Evolutionary conservation across 2,888 invertebrate species (phyloP).

Genomic region (Plagodis dolabraria): DNA sequence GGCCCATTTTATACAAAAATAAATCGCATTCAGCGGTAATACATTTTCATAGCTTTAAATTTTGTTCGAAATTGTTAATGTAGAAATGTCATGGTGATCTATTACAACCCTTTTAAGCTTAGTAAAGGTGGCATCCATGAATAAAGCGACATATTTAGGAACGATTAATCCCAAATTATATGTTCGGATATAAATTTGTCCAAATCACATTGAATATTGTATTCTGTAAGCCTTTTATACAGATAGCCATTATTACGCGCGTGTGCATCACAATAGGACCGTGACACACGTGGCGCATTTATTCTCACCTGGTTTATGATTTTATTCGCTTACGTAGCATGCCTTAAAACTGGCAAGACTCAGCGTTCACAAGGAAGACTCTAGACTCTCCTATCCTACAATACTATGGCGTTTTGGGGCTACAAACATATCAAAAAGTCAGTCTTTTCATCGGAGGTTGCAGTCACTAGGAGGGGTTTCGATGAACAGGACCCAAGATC

Average conservation of each 20-base stretch:
- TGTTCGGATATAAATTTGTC: conserved; percentile 59
- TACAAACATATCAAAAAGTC: conserved; percentile 74
- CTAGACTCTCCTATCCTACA: conserved; percentile 45
- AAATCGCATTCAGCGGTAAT: conserved; percentile 29
- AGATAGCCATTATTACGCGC: conserved; percentile 46
- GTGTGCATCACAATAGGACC: conserved; percentile 63
- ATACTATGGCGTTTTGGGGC: conserved; percentile 74
- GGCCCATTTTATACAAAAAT: conserved; percentile 42
- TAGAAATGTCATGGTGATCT: conserved; percentile 39
- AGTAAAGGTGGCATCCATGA: conserved; percentile 62
- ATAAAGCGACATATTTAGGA: conserved; percentile 57
- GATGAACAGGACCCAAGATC: conserved; percentile 81
- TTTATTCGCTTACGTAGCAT: conserved; percentile 44
- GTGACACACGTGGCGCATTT: conserved; percentile 38
- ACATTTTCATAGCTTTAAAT: conserved; percentile 7
- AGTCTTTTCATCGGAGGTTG: conserved; percentile 82
- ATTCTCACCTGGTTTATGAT: conserved; percentile 54
- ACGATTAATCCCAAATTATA: conserved; percentile 67
- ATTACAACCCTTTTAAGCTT: conserved; percentile 53
- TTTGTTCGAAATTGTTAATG: conserved; percentile 8
- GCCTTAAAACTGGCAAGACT: conserved; percentile 44
- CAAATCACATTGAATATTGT: conserved; percentile 49
- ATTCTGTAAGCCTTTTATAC: conserved; percentile 52
- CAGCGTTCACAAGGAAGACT: conserved; percentile 51
- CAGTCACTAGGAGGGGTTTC: conserved; percentile 63